Conservation (phyloP, 2,888 invertebrate species). For the Rhagophthalmus giganteus region DNA sequence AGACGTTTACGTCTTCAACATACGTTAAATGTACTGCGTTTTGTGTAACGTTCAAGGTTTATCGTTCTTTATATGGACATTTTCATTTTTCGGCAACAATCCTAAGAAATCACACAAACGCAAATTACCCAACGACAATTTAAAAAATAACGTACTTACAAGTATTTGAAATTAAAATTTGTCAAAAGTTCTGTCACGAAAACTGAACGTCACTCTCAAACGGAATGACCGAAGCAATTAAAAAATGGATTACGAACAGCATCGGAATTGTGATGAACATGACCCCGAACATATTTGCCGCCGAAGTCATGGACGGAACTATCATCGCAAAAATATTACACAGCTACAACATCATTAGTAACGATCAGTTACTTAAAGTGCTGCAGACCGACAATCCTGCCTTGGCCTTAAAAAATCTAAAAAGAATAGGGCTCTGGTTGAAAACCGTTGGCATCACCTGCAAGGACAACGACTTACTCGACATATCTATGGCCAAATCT, state of each 20-base stretch:
- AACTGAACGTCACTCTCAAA: no score
- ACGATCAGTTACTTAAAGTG: constrained; percentile 60
- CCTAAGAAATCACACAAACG: no score
- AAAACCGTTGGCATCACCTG: constrained; percentile 57
- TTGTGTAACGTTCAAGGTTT: no score
- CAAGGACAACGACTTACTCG: constrained; percentile 55
- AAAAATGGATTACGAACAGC: constrained; percentile 63
- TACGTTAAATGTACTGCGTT: no score
- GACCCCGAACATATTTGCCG: constrained; percentile 60
- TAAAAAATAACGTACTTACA: no score
- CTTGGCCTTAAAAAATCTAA: constrained; percentile 56
- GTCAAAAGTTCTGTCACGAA: no score
- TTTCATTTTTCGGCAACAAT: no score
- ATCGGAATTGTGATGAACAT: constrained; percentile 61
- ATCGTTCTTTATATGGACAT: no score
- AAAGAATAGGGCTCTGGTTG: constrained; percentile 60
- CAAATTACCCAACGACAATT: no score
- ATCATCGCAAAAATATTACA: constrained; percentile 61
- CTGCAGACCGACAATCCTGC: constrained; percentile 39
- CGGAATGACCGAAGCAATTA: constrained; percentile 64
- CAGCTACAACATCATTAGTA: constrained; percentile 63
- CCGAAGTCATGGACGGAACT: constrained; percentile 62
- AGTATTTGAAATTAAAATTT: constrained; percentile 1
- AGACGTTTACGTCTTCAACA: no score
- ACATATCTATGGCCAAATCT: constrained; percentile 59